Evolutionary conservation across 2,797 vertebrate species (phyloP).

Genomic region (Glossophaga mutica): DNA sequence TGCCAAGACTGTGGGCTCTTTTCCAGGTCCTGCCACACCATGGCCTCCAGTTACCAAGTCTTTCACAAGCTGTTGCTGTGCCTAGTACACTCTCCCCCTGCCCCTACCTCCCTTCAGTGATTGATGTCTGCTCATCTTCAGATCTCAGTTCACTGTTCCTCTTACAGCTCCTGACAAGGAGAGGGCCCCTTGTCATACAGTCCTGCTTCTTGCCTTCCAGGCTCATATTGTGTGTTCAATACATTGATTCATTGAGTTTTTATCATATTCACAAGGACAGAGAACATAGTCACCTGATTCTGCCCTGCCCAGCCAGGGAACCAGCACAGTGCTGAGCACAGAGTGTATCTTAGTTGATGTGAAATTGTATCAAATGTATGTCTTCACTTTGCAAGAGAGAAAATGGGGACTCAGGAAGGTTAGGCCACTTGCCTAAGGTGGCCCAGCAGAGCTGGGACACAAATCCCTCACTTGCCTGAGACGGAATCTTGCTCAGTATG

Average conservation of each 20-base stretch:
- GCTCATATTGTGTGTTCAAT: neutral
- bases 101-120: neutral
- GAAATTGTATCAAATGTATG: neutral
- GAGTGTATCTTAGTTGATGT: neutral
- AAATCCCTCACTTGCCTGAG: neutral
- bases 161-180: neutral
- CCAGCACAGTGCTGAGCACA: neutral
- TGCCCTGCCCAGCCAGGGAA: neutral
- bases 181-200: too few relatives aligned
- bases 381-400: neutral
- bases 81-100: neutral
- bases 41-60: neutral
- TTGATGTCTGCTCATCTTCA: neutral
- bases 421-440: neutral
- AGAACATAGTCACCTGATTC: neutral
- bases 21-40: neutral
- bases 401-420: neutral
- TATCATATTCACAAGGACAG: neutral
- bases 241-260: neutral
- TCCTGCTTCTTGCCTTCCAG: neutral
- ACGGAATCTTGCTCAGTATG: neutral
- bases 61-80: neutral
- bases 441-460: neutral
- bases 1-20: neutral
- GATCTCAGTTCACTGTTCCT: neutral